These are phyloP conservation scores for Mythimna ferrago DNA, from an alignment of 2,888 invertebrate genomes.

Conservation along the genomic window DNA sequence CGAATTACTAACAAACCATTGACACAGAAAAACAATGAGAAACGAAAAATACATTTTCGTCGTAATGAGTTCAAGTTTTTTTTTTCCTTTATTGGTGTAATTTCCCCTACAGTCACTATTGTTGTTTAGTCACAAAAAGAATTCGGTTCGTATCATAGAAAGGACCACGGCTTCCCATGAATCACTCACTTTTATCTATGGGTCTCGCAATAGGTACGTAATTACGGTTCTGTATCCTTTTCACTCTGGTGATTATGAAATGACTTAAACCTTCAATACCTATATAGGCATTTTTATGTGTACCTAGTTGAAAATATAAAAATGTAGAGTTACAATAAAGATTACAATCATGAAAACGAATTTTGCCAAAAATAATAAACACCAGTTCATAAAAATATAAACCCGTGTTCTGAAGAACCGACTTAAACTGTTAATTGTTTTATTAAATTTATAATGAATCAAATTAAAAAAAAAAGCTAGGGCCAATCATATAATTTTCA, in stretches of 20 bases:
- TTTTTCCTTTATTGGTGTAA: slow-evolving; percentile 49
- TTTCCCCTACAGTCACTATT: slow-evolving; percentile 41
- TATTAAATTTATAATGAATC: too few species aligned
- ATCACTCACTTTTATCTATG: slow-evolving; percentile 7
- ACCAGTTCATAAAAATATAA: too few species aligned
- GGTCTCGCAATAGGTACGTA: background rate
- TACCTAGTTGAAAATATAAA: too few species aligned
- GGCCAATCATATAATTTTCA: too few species aligned
- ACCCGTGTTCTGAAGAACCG: too few species aligned
- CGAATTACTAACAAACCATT: slow-evolving; percentile 67
- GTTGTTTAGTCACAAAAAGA: slow-evolving; percentile 29
- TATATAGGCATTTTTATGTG: too few species aligned
- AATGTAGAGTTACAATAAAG: too few species aligned
- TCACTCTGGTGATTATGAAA: background rate
- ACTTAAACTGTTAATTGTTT: too few species aligned
- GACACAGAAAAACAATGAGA: slow-evolving; percentile 58
- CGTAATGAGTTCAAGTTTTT: slow-evolving; percentile 51
- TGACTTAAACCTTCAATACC: background rate
- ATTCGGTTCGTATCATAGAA: slow-evolving; percentile 22
- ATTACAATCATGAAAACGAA: too few species aligned
- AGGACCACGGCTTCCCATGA: slow-evolving; percentile 9
- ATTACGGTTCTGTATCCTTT: background rate
- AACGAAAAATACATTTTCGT: slow-evolving; percentile 51
- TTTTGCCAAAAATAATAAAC: too few species aligned
- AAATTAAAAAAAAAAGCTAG: too few species aligned